Evolutionary conservation across 2,113 vertebrate genomes (phyloP), one percentile per base, ranked within the genome.

Genomic region (Zingel zingel): DNA sequence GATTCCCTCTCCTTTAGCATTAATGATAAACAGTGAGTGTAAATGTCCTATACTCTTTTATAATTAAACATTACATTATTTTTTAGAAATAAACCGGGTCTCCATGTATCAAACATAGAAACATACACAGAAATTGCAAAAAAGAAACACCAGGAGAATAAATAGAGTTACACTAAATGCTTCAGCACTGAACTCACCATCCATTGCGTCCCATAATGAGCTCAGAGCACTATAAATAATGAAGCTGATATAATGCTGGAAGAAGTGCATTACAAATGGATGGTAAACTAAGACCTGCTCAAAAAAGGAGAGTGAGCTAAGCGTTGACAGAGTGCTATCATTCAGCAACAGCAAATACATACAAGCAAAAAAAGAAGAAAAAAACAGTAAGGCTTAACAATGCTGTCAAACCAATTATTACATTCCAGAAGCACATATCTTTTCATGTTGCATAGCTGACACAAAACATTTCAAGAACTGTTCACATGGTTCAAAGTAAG

Each of bases 401-500:
- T 81, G 81, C 69, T 56, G 66, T 78, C 68, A 74, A 81, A 81
- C 54, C 81, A 45, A 57, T 73, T 10, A 57, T 59, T 77, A 87
- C 87, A 86, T 85, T 90, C 86, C 57, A 86, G 53, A 50, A 74
- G 58, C 53, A 54, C 15, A 0, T 62, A 64, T 81, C 65, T 87
- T 82, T 65, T 85, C 64, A 88, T 21, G 53, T 94, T 95, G 94
- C 94, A 94, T 94, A 95, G 94, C 90, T 83, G 89, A 92, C 90
- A 92, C 88, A 86, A 89, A 85, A 87, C 64, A 79, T 83, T 65
- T 74, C 45, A 61, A 86, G 79, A 84, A 77, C 10, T 51, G 16
- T 70, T 51, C 53, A 81, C 77, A 30, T 27, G 53, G 61, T 82
- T 63, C 51, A 75, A 74, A 79, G 65, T 53, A 88, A 90, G 54